Base-by-base conservation (phyloP, 2,888 invertebrate genomes). In the Drepanosiphum platanoidis region DNA sequence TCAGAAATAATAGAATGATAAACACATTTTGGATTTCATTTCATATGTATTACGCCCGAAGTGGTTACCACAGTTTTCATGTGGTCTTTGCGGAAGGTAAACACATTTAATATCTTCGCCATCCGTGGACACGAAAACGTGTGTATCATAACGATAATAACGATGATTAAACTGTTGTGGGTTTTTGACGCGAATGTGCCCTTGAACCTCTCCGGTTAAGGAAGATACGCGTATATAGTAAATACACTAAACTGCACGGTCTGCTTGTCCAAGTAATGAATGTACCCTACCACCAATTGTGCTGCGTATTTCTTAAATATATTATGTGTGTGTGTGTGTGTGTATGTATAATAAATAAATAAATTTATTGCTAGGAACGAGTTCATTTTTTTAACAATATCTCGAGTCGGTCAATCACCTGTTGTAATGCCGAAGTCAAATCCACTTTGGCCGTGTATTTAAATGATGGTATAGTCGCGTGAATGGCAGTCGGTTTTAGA, bases 391-490 rank as follows among this genome's bases (percentile, higher is more conserved):
- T n/a, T n/a, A n/a, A n/a, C n/a, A n/a, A n/a, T n/a, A n/a, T 70
- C 52, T 52, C 30, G 1, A 46, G 0, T 3, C 52, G 83, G 83
- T 84, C 83, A 86, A 91, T 91, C 90, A 95, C 96, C 92, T 94
- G 93, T 89, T 95, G 95, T 87, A 96, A 91, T 88, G 94, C 94
- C 80, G 94, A 93, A n/a, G 95, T 95, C 78, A 96, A 91, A 77
- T 93, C 93, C 87, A 95, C 93, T 88, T 94, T 94, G 74, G 95
- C 95, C 87, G 94, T 94, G 34, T 95, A 91, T 89, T 92, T 93
- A 89, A 96, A 96, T 88, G 94, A 94, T 0, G 96, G 96, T 86
- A 96, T 94, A 46, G 94, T 92, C 0, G 95, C 95, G 87, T 92
- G 92, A 22, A 96, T 94, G 89, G 94, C 93, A 46, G 93, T 93